Percentiles rank a stretch among this genome's conserved stretches.
Evolutionary conservation across 2,797 vertebrate species (phyloP).

Genomic region (Scomberomorus guttatus): DNA sequence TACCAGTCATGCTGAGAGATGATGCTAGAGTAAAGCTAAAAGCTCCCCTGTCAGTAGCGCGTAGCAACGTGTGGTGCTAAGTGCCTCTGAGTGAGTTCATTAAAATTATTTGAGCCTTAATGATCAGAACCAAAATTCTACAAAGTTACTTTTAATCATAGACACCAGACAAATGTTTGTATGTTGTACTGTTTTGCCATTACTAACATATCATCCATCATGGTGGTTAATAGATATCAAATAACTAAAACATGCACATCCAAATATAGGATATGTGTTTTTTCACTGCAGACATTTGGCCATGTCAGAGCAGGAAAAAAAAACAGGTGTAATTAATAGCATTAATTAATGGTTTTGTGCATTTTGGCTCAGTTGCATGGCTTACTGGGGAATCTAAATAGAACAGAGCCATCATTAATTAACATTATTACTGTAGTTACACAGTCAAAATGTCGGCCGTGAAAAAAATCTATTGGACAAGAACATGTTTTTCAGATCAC

Average conservation of each 20-base stretch:
- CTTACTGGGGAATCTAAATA: not conserved
- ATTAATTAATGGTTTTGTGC: not conserved
- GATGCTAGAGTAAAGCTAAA: conserved; percentile 46
- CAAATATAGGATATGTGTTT: not conserved
- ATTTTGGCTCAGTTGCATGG: not conserved
- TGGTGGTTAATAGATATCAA: not conserved
- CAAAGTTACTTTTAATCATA: conserved; percentile 3
- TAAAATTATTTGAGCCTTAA: conserved; percentile 44
- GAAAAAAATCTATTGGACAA: not conserved
- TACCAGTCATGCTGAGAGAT: conserved; percentile 32
- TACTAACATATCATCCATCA: not conserved
- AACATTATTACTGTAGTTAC: not conserved
- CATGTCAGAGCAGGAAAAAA: not conserved
- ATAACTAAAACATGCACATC: not conserved
- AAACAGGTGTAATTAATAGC: not conserved
- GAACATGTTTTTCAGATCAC: not conserved
- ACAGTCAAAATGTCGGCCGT: not conserved
- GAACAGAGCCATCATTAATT: not conserved
- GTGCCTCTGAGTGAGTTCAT: conserved; percentile 38
- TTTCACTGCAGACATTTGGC: not conserved
- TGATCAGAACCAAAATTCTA: conserved; percentile 20
- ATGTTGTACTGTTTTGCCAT: conserved; percentile 2
- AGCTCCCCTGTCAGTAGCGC: conserved; percentile 39
- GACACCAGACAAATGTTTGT: conserved; percentile 1
- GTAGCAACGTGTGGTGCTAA: conserved; percentile 20